Evolutionary conservation across 2,797 vertebrate species (phyloP), one percentile per base, ranked within the genome.

Genomic region (Neosalanx taihuensis): DNA sequence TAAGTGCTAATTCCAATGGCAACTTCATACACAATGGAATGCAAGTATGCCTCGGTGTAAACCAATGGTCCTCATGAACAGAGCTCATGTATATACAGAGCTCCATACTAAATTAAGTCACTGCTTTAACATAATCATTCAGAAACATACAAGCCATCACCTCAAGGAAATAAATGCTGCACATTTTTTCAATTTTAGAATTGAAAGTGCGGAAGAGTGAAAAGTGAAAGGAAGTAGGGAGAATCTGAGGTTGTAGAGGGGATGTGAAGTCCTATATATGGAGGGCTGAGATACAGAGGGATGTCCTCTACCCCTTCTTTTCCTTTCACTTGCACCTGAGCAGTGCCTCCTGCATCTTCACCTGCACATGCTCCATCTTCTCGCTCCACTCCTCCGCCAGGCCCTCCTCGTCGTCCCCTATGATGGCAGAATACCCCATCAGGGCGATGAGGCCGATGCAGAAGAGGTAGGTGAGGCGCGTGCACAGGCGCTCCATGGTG

Each of bases 401-500:
- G 6, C 86, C 67, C 66, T 92, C 92, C 73, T 92, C 88, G 20
- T 94, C 92, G 12, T 93, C 92, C 0, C 85, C 91, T 1, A 92
- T 88, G 84, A 93, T 12, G 71, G 91, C 91, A 1, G 90, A 67
- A 60, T 91, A 92, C 79, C 91, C 93, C 91, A 94, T 93, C 41
- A 93, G 84, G 23, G 92, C 90, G 57, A 94, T 93, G 82, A 93
- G 91, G 74, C 93, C 93, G 60, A 94, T 92, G 89, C 92, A 93
- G 89, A 94, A 93, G 65, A 94, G 87, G 81, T 92, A 91, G 59
- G 90, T 93, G 82, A 94, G 91, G 59, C 88, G 91, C 0, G 89
- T 93, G 87, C 92, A 93, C 59, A 94, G 91, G 0, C 73, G 80
- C 82, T 93, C 92, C 93, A 94, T 92, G 51, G 86, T 85, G 29